Conservation (phyloP, 35 echinoderm and acorn worm species). For the Eucidaris tribuloides region DNA sequence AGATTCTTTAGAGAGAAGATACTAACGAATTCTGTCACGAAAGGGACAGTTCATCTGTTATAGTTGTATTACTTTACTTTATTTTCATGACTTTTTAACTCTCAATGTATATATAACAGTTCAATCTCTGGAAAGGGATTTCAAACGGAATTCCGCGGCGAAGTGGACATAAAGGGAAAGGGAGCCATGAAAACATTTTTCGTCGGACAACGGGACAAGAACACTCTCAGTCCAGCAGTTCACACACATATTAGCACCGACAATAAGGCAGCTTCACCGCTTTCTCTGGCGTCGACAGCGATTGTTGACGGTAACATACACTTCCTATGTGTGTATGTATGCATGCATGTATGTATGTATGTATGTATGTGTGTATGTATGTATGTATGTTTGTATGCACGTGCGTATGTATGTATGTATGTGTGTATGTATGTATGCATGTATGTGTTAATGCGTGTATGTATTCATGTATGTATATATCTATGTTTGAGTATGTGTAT, state of each 20-base stretch:
- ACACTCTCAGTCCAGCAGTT: no score
- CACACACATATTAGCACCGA: no score
- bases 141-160: conserved; percentile 46
- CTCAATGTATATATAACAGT: neutral
- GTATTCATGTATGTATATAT: no score
- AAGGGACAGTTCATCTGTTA: neutral
- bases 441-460: no score
- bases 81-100: neutral
- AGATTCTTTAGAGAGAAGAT: neutral
- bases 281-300: no score
- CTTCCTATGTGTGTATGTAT: neutral
- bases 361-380: neutral
- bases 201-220: no score
- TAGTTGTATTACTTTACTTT: neutral
- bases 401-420: neutral
- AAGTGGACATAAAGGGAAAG: conserved; percentile 80
- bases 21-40: neutral
- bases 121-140: neutral
- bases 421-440: neutral
- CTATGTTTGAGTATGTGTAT: neutral
- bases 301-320: no score
- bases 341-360: neutral
- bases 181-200: conserved; percentile 81
- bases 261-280: no score
- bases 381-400: neutral